Conservation (phyloP, 1,140 invertebrate species). For the Plectrocnemia conspersa region DNA sequence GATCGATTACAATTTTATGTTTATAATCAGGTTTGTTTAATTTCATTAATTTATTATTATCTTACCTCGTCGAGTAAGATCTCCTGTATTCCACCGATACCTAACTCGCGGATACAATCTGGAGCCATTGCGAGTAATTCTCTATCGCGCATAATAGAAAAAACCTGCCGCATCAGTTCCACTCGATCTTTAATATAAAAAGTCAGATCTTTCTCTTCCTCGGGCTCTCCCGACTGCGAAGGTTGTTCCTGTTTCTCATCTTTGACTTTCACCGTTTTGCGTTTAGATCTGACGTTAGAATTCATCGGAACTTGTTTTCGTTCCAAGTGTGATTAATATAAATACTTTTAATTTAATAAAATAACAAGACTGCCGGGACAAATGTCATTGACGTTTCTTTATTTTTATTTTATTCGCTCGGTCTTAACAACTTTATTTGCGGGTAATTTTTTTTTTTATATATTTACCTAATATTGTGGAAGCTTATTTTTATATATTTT, state of each 20-base stretch:
- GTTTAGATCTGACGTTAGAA: no score
- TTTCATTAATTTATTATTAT: constrained; percentile 2
- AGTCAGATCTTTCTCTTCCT: constrained; percentile 48
- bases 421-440: no score
- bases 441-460: no score
- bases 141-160: constrained; percentile 57
- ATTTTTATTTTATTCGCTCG: no score
- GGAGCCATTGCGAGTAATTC: constrained; percentile 59
- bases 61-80: constrained; percentile 56
- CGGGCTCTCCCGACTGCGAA: neutral
- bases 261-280: constrained; percentile 24
- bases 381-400: no score
- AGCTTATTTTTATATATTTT: no score
- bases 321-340: no score
- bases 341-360: no score
- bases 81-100: constrained; percentile 58
- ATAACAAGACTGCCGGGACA: no score
- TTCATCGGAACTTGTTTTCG: no score
- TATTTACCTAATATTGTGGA: no score
- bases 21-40: neutral
- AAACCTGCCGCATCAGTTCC: constrained; percentile 60
- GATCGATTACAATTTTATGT: no score
- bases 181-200: constrained; percentile 60
- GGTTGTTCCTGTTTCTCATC: constrained; percentile 14
- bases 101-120: constrained; percentile 53